These are phyloP conservation scores for Bombus consobrinus DNA, from an alignment of 1,140 invertebrate species.

Conservation along the genomic window DNA sequence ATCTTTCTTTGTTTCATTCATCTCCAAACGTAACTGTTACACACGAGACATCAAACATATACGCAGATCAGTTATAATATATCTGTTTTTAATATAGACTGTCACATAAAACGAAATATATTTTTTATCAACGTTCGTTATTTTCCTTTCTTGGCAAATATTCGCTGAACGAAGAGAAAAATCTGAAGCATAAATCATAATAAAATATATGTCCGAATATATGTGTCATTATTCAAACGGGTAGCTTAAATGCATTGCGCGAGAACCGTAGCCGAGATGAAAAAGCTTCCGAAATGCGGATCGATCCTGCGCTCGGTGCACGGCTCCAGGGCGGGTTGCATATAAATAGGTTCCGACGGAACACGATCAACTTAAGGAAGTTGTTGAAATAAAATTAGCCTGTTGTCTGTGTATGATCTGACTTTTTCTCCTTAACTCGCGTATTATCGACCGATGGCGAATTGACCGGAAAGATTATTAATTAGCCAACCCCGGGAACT, in stretches of 20 bases:
- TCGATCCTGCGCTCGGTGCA: constrained; percentile 47
- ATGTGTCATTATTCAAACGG: constrained; percentile 58
- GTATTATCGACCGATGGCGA: no score
- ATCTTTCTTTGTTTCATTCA: neutral
- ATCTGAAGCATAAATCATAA: neutral
- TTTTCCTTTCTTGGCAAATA: neutral
- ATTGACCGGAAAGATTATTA: constrained; percentile 48
- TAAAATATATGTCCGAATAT: constrained; percentile 38
- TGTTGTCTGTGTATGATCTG: neutral
- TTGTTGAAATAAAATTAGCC: constrained; percentile 6
- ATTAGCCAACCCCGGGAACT: constrained; percentile 37
- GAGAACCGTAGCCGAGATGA: constrained; percentile 15
- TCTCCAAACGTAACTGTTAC: constrained; percentile 65
- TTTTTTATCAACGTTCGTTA: neutral
- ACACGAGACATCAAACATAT: neutral
- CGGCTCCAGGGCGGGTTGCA: constrained; percentile 55
- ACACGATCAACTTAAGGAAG: constrained; percentile 1
- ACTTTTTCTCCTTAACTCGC: neutral
- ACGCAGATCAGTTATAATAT: neutral
- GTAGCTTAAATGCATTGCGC: constrained; percentile 24
- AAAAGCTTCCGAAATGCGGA: constrained; percentile 37
- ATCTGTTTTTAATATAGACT: neutral
- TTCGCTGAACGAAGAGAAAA: neutral
- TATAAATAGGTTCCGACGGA: constrained; percentile 57
- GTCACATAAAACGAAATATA: neutral